These are phyloP conservation scores for Parnassius smintheus DNA, from an alignment of 2,888 invertebrate species.

Conservation along the genomic window DNA sequence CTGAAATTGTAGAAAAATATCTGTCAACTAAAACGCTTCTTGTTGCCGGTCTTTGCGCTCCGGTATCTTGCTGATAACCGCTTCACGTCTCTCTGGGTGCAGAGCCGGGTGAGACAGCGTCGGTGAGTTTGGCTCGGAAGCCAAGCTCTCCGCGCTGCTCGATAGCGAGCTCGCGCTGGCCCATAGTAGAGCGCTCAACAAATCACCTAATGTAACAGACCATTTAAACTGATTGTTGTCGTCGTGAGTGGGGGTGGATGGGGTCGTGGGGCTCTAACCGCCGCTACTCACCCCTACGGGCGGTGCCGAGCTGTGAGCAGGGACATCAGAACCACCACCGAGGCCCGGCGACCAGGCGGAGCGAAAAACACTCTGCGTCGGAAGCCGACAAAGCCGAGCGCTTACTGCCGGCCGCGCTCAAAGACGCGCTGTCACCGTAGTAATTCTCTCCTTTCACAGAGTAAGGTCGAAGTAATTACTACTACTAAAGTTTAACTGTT, in stretches of 20 bases:
- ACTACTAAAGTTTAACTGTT: constrained; percentile 80
- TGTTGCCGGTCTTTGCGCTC: constrained; percentile 84
- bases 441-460: constrained; percentile 52
- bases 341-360: constrained; percentile 99
- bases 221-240: constrained; percentile 61
- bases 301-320: constrained; percentile 89
- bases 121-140: constrained; percentile 57
- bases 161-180: constrained; percentile 64
- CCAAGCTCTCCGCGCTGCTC: constrained; percentile 72
- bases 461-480: constrained; percentile 68
- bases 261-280: constrained; percentile 75
- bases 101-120: constrained; percentile 49
- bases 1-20: constrained; percentile 57
- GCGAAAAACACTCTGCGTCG: constrained; percentile 88
- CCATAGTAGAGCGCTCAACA: constrained; percentile 77
- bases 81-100: constrained; percentile 52
- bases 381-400: constrained; percentile 85
- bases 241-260: constrained; percentile 73
- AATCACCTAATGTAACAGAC: constrained; percentile 64
- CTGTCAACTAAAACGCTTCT: constrained; percentile 39
- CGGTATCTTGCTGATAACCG: constrained; percentile 82
- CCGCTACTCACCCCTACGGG: constrained; percentile 79
- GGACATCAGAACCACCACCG: constrained; percentile 99
- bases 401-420: constrained; percentile 77
- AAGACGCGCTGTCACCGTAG: constrained; percentile 71